These are phyloP conservation scores for Anthonomus grandis DNA, from an alignment of 1,140 invertebrate species.

Conservation along the genomic window DNA sequence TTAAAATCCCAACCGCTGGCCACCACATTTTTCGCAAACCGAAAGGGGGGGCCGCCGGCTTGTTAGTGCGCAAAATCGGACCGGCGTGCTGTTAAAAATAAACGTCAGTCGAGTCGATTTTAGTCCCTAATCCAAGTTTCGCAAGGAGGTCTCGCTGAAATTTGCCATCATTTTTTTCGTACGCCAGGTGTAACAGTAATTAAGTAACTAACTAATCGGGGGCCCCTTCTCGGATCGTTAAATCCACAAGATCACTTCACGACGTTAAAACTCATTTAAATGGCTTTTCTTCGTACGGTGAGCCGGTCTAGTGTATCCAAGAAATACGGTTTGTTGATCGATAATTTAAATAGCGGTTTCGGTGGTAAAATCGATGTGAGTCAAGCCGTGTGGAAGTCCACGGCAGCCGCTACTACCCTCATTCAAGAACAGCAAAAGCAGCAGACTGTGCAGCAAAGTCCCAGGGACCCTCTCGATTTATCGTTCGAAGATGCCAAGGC, in stretches of 20 bases:
- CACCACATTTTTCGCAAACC: too few species aligned
- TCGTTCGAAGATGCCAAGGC: constrained; percentile 78
- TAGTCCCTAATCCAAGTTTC: constrained; percentile 14
- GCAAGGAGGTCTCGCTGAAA: constrained; percentile 1
- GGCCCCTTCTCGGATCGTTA: constrained; percentile 22
- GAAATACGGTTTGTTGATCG: constrained; percentile 42
- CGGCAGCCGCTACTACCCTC: constrained; percentile 20
- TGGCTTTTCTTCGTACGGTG: constrained; percentile 52
- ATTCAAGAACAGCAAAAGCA: constrained; percentile 25
- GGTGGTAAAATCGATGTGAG: constrained; percentile 35
- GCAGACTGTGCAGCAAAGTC: constrained; percentile 42
- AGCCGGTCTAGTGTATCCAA: constrained; percentile 44
- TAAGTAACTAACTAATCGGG: constrained; percentile 16
- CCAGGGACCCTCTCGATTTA: constrained; percentile 79
- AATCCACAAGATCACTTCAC: constrained; percentile 6
- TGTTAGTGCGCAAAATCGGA: constrained; percentile 9
- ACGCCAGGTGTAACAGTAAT: constrained; percentile 27
- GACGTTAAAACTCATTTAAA: constrained; percentile 31
- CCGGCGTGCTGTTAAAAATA: constrained; percentile 20
- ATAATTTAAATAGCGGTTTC: constrained; percentile 33
- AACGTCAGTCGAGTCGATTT: constrained; percentile 24
- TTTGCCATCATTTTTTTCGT: constrained; percentile 8
- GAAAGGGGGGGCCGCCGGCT: constrained; percentile 3
- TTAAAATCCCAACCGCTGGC: too few species aligned
- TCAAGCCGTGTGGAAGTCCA: constrained; percentile 34